Conservation (phyloP, 2,888 invertebrate genomes). For the Eremobia ochroleuca region DNA sequence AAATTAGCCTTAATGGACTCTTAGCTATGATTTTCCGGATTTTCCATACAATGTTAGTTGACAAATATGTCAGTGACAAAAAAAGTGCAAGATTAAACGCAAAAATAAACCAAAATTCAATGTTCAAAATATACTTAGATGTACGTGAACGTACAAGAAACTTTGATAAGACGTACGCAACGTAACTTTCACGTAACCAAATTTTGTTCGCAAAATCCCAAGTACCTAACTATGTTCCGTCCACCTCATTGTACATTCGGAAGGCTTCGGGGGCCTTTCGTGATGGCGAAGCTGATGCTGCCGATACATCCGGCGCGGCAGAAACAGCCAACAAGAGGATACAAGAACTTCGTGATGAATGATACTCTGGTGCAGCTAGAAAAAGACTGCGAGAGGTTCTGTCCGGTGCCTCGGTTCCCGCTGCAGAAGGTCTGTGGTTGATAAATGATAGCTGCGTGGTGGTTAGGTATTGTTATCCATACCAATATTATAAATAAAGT, state of each 20-base stretch:
- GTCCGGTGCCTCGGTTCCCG: conserved; percentile 78
- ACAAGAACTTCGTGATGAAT: conserved; percentile 81
- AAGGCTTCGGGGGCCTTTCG: neutral
- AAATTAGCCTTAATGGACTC: neutral
- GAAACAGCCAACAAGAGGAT: conserved; percentile 64
- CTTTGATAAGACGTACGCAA: conserved; percentile 5
- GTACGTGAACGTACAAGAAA: conserved; percentile 7
- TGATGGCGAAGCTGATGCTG: conserved; percentile 4
- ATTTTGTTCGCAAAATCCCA: neutral
- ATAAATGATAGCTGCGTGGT: conserved; percentile 19
- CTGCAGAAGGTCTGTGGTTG: conserved; percentile 80
- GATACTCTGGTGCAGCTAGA: conserved; percentile 79
- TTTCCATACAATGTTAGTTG: conserved; percentile 18
- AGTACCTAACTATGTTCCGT: conserved; percentile 28
- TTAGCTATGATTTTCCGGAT: neutral
- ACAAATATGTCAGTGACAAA: conserved; percentile 21
- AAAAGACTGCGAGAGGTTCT: conserved; percentile 78
- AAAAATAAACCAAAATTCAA: conserved; percentile 25
- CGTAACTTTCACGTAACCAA: neutral
- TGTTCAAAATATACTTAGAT: conserved; percentile 10
- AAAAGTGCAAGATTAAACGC: conserved; percentile 34
- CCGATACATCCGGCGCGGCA: neutral
- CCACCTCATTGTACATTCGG: neutral
- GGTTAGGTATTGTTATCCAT: neutral
- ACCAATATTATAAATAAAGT: neutral